A percentile compares a stretch with the other conserved stretches of the same genome.
These are phyloP conservation scores for Halesus radiatus DNA, from an alignment of 1,140 invertebrate genomes.

Conservation along the genomic window DNA sequence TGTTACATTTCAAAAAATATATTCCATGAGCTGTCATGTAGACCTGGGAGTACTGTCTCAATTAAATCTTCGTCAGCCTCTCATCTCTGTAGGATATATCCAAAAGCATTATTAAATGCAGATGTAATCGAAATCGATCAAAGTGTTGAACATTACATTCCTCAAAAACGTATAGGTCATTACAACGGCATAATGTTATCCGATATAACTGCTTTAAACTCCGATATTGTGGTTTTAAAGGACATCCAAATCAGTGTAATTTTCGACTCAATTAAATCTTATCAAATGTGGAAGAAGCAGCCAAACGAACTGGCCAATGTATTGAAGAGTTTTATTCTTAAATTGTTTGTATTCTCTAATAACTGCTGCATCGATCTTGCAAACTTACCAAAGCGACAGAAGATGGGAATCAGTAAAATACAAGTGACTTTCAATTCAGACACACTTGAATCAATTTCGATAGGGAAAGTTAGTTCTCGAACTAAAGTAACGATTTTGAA, in stretches of 20 bases:
- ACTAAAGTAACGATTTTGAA: slow-evolving; percentile 46
- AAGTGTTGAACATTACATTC: slow-evolving; percentile 7
- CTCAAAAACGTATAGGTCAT: not conserved
- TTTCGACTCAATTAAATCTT: slow-evolving; percentile 42
- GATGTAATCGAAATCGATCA: slow-evolving; percentile 46
- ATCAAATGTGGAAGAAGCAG: slow-evolving; percentile 42
- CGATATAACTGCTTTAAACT: slow-evolving; percentile 9
- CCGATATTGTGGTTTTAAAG: slow-evolving; percentile 23
- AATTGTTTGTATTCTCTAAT: slow-evolving; percentile 32
- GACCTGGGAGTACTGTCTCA: slow-evolving; percentile 36
- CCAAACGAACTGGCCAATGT: slow-evolving; percentile 21
- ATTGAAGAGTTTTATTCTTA: slow-evolving; percentile 49
- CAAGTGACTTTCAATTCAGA: slow-evolving; percentile 28
- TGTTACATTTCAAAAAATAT: slow-evolving; percentile 40
- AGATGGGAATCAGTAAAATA: slow-evolving; percentile 46
- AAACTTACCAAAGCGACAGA: slow-evolving; percentile 17
- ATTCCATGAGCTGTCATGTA: slow-evolving; percentile 32
- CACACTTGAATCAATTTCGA: not conserved
- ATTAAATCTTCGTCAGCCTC: not conserved
- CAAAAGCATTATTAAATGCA: slow-evolving; percentile 35
- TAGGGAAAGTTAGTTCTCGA: slow-evolving; percentile 37
- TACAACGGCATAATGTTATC: not conserved
- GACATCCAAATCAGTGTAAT: slow-evolving; percentile 42
- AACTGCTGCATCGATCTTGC: slow-evolving; percentile 35
- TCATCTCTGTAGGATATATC: slow-evolving; percentile 46